Percentiles rank a stretch among this genome's conserved stretches.
These are phyloP conservation scores for Pseudomyrmex concolor DNA, from an alignment of 1,140 invertebrate genomes.

Conservation along the genomic window DNA sequence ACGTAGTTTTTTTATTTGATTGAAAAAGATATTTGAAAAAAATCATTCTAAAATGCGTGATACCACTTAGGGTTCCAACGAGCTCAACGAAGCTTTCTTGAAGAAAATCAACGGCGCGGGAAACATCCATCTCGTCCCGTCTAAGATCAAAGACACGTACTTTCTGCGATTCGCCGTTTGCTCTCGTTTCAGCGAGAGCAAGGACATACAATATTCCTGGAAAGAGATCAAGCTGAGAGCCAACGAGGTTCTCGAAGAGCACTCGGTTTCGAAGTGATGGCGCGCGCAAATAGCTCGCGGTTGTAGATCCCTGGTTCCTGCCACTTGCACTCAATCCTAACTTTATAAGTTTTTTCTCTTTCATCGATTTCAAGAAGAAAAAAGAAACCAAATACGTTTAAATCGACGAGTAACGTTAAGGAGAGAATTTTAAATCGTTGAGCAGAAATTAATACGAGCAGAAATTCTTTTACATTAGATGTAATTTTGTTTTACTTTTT, in stretches of 20 bases:
- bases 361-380: not conserved
- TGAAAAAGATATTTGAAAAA: not conserved
- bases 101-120: conserved; percentile 96
- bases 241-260: conserved; percentile 87
- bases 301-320: conserved; percentile 78
- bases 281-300: conserved; percentile 82
- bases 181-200: conserved; percentile 92
- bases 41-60: not conserved
- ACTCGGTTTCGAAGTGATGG: conserved; percentile 84
- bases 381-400: conserved; percentile 4
- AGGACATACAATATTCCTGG: conserved; percentile 95
- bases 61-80: conserved; percentile 88
- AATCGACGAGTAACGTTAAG: not conserved
- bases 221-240: conserved; percentile 92
- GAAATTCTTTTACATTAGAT: no score
- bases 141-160: conserved; percentile 93
- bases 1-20: not conserved
- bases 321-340: conserved; percentile 83
- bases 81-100: conserved; percentile 92
- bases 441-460: not conserved
- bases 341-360: conserved; percentile 18
- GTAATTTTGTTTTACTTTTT: no score
- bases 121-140: conserved; percentile 97
- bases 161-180: conserved; percentile 97
- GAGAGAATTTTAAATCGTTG: not conserved